Base-by-base conservation (phyloP, 2,113 vertebrate genomes). In the Leucopsar rothschildi region DNA sequence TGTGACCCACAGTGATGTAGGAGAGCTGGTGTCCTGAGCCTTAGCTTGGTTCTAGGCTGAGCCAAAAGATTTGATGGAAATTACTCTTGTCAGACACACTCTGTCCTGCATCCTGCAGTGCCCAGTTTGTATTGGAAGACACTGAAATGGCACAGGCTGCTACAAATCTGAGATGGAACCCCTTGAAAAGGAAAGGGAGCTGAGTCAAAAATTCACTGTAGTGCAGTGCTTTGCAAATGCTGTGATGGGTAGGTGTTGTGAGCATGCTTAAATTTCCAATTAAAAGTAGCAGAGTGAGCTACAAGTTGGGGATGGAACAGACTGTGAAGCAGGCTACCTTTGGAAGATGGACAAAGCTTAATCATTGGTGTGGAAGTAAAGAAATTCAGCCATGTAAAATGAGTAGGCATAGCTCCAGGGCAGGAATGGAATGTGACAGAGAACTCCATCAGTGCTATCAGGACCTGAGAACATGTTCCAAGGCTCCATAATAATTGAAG, bases 1-100 rank as follows among this genome's bases (percentile, higher is more conserved):
- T 0, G 0, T 72, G 75, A 61, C 56, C 22, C 14, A 18, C 11
- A 33, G 56, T 27, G 28, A 9, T 28, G 6, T 53, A 40, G 40
- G 45, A 49, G 25, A 85, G 49, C 8, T 0, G 1, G 2, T 53
- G 37, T 57, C 33, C 29, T 59, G 33, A 77, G 55, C 77, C 33
- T 39, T 22, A 68, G 35, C 24, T 72, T 65, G 39, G 25, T 18
- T 71, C 56, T 75, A 70, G 56, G 33, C 42, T 57, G 55, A 82
- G 27, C 25, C 23, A 44, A 47, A 59, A 45, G 31, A n/a, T 22
- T 24, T 1, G 1, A 31, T 59, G 60, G 77, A 55, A 75, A 35
- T 59, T 40, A 12, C 49, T 69, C 24, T 40, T 81, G 25, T 37
- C 12, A 21, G 37, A 24, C 15, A 33, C 7, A 0, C n/a, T 86